phyloP scores from a whole-genome alignment of 2,113 vertebrate genomes.

The Salvator merianae region DNA sequence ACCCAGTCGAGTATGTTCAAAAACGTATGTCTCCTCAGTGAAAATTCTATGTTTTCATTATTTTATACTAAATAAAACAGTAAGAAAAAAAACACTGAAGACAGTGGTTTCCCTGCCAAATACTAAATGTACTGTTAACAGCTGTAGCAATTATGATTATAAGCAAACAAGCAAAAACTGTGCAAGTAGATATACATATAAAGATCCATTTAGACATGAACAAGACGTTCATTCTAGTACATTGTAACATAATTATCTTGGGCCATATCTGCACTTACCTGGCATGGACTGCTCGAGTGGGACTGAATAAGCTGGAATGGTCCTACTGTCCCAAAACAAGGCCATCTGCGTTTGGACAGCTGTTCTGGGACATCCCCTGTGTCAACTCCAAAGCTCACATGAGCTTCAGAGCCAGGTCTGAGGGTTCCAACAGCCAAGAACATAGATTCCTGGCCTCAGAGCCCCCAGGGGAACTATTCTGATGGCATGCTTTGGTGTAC shows the following conservation, averaged over 20 bases:
- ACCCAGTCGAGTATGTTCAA: slow-evolving; percentile 15
- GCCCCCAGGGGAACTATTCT: no score
- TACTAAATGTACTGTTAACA: neutral
- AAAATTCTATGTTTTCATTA: neutral
- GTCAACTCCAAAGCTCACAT: no score
- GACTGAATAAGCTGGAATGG: no score
- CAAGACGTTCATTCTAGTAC: neutral
- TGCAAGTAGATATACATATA: neutral
- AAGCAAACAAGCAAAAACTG: neutral
- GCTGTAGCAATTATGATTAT: neutral
- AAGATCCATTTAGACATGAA: slow-evolving; percentile 20
- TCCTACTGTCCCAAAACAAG: no score
- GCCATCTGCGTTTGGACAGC: no score
- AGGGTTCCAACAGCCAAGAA: no score
- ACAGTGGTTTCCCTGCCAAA: neutral
- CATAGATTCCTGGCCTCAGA: no score
- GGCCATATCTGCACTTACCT: neutral
- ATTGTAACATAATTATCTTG: slow-evolving; percentile 13
- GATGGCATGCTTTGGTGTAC: no score
- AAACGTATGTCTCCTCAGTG: neutral
- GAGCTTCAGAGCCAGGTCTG: no score
- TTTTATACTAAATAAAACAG: neutral
- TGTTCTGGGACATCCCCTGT: no score
- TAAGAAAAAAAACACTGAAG: no score
- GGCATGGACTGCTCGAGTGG: no score